Evolutionary conservation across 2,888 invertebrate species (phyloP).

Genomic region (Heliconius ethilla): DNA sequence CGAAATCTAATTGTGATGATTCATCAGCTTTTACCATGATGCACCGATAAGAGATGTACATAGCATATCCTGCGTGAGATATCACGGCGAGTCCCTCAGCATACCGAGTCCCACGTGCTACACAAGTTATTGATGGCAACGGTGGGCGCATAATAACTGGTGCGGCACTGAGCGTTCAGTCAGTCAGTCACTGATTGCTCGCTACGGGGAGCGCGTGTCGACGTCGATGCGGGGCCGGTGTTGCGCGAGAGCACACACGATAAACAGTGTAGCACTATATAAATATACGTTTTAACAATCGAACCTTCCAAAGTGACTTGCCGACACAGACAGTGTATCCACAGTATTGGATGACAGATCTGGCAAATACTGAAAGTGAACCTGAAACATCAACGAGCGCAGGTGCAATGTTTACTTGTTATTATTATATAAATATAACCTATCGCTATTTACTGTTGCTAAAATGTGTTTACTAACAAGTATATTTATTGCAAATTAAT

Average conservation of each 20-base stretch:
- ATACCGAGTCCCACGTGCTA: slow-evolving; percentile 74
- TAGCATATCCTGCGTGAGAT: slow-evolving; percentile 60
- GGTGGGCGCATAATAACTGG: slow-evolving; percentile 81
- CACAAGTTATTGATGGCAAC: slow-evolving; percentile 73
- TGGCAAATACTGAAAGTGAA: slow-evolving; percentile 51
- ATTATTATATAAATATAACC: slow-evolving; percentile 40
- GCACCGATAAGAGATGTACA: slow-evolving; percentile 71
- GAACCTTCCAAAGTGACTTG: slow-evolving; percentile 59
- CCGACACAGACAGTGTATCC: slow-evolving; percentile 61
- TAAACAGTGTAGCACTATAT: slow-evolving; percentile 57
- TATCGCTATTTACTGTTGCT: slow-evolving; percentile 29
- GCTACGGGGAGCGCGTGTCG: slow-evolving; percentile 72
- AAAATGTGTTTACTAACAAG: slow-evolving; percentile 4
- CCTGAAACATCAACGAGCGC: slow-evolving; percentile 65
- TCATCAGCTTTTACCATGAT: slow-evolving; percentile 78
- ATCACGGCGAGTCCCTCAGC: slow-evolving; percentile 56
- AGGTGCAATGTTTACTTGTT: slow-evolving; percentile 75
- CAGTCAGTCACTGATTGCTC: slow-evolving; percentile 64
- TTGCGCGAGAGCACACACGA: slow-evolving; percentile 72
- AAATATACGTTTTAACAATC: slow-evolving; percentile 54
- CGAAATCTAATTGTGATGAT: slow-evolving; percentile 75
- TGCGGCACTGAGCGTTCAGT: slow-evolving; percentile 71
- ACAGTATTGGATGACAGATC: slow-evolving; percentile 47
- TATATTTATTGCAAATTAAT: neutral
- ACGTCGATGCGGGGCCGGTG: slow-evolving; percentile 56